Evolutionary conservation across 2,888 invertebrate species (phyloP).

Genomic region (Andrena bicolor): DNA sequence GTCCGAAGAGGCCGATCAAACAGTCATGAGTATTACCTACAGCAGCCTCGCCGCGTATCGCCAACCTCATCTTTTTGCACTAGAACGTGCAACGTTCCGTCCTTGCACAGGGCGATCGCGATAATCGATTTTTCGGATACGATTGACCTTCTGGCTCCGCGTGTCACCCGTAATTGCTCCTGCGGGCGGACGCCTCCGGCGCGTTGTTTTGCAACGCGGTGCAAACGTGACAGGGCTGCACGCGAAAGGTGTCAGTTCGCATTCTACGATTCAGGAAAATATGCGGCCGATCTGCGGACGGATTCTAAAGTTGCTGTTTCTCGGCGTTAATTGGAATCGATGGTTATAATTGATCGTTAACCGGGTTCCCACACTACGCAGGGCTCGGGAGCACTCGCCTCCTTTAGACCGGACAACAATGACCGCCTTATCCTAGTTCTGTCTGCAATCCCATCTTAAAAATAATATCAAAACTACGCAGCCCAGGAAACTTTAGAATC

Average conservation of each 20-base stretch:
- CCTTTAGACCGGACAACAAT: no score
- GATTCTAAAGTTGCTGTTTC: neutral
- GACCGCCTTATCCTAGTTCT: neutral
- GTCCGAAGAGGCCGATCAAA: slow-evolving; percentile 64
- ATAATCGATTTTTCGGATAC: slow-evolving; percentile 31
- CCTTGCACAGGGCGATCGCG: slow-evolving; percentile 16
- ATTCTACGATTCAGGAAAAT: no score
- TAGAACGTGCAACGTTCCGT: slow-evolving; percentile 5
- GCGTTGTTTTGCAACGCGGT: no score
- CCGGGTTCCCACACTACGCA: no score
- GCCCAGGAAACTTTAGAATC: neutral
- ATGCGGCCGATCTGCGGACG: no score
- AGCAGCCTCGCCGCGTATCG: slow-evolving; percentile 42
- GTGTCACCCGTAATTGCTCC: slow-evolving; percentile 26
- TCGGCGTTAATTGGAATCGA: slow-evolving; percentile 1
- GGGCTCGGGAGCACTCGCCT: no score
- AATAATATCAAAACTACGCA: neutral
- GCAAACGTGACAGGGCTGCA: no score
- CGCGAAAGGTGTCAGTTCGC: no score
- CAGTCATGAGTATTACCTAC: slow-evolving; percentile 64
- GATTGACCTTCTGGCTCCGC: slow-evolving; percentile 32
- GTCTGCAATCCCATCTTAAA: neutral
- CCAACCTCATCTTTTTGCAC: slow-evolving; percentile 34
- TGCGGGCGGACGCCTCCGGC: neutral
- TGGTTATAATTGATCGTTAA: no score